These are phyloP conservation scores for Drosophila dives DNA, from an alignment of 2,888 invertebrate genomes.

Conservation along the genomic window DNA sequence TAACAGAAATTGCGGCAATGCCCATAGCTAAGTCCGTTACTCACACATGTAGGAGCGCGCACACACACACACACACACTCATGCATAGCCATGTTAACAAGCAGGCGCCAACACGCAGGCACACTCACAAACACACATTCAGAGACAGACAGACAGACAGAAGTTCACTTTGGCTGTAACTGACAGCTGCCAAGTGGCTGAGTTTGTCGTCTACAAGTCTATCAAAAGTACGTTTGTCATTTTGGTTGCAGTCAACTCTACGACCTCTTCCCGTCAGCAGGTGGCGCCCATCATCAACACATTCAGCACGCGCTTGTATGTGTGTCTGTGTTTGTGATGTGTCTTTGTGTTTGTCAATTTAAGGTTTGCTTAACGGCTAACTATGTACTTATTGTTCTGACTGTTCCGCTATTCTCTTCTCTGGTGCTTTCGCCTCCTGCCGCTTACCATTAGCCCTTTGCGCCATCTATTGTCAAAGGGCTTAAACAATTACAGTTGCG, in stretches of 20 bases:
- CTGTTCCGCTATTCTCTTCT: background rate
- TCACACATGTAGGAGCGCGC: conserved; percentile 33
- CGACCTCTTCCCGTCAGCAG: conserved; percentile 18
- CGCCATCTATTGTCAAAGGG: conserved; percentile 35
- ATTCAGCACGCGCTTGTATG: conserved; percentile 12
- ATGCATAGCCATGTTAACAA: conserved; percentile 30
- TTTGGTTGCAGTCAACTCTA: conserved; percentile 65
- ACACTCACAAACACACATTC: conserved; percentile 10
- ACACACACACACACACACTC: conserved; percentile 8
- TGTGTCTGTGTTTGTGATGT: conserved; percentile 17
- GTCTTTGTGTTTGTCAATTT: conserved; percentile 59
- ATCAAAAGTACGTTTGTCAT: conserved; percentile 81
- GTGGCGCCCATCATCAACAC: conserved; percentile 31
- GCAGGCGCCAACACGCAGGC: conserved; percentile 33
- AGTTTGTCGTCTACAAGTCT: conserved; percentile 80
- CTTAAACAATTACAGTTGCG: conserved; percentile 65
- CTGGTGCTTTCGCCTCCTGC: background rate
- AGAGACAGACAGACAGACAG: conserved; percentile 7
- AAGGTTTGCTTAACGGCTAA: conserved; percentile 57
- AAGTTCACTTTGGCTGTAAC: conserved; percentile 51
- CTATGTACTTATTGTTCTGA: conserved; percentile 13
- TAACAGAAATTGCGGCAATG: conserved; percentile 50
- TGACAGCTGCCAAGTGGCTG: conserved; percentile 79
- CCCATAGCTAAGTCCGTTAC: conserved; percentile 39
- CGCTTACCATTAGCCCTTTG: background rate